Percentiles rank a stretch among this genome's conserved stretches.
Conservation (phyloP, 64 coral and sea anemone species). For the Montipora foliosa region DNA sequence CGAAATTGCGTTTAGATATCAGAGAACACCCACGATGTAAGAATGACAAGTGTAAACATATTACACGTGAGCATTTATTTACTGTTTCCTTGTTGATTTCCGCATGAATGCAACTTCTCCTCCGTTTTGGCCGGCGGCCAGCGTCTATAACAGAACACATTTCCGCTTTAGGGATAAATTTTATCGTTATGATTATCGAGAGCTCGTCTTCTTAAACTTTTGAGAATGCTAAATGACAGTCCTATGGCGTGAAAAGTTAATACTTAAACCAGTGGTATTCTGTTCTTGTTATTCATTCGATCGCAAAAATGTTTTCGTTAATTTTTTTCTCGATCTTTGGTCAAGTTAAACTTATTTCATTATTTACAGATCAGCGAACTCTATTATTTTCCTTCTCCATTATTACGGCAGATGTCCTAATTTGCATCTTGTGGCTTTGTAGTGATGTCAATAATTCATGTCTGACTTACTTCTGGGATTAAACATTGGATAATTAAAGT, state of each 20-base stretch:
- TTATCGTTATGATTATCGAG: conserved; percentile 36
- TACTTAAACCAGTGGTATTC: conserved; percentile 1
- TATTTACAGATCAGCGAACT: not conserved
- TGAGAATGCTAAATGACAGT: not conserved
- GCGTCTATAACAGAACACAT: not conserved
- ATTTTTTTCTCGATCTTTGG: not conserved
- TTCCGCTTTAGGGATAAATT: conserved; percentile 11
- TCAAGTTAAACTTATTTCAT: not conserved
- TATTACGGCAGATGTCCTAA: not conserved
- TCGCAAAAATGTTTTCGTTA: not conserved
- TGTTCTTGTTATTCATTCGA: not conserved
- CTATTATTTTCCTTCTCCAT: not conserved
- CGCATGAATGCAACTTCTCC: not conserved
- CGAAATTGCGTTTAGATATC: not conserved
- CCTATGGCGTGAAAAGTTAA: not conserved
- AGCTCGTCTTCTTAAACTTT: not conserved
- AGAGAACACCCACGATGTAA: not conserved
- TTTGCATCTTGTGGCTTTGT: not conserved
- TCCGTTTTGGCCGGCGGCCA: not conserved
- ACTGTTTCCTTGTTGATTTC: conserved; percentile 21
- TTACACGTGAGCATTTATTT: not conserved
- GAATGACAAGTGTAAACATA: conserved; percentile 30
- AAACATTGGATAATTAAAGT: not conserved
- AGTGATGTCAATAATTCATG: not conserved
- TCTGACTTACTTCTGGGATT: not conserved